Base-by-base conservation (phyloP, 2,888 invertebrate species). In the Andrena minutula region DNA sequence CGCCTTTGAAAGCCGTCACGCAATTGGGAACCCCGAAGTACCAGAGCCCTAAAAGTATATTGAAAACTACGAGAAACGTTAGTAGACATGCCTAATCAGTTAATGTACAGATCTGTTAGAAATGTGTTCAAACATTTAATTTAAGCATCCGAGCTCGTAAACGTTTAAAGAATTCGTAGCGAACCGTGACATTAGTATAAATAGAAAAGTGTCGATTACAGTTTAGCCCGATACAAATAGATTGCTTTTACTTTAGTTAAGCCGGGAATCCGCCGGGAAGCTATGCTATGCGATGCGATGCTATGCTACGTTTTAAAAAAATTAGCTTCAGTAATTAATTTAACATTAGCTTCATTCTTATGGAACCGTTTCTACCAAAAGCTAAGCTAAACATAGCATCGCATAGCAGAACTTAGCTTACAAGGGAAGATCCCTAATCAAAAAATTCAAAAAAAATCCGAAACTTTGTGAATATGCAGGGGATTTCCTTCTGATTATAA, bases 1-100 rank as follows among this genome's bases (percentile, higher is more conserved):
- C 96, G 0, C 96, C 96, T 0, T 91, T 96, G 89, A 95, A 94
- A 88, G 95, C 94, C 3, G 90, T 93, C 58, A 68, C 90, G 35
- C 90, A 92, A 10, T 84, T 92, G 23, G 85, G 87, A 51, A 92
- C 93, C 23, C 91, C 93, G 0, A 93, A 91, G 68, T 87, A 92
- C 80, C 92, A 92, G 32, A 93, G 92, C 77, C 93, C 93, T 10
- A 88, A 91, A 85, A 90, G 88, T 71, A 88, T 90, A 56, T 79
- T 91, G 7, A 93, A 93, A 83, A 84, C 91, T 4, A 26, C 79
- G 3, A 89, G 89, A 72, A 90, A 90, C 76, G 63, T 91, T 10
- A 89, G 84, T 68, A 89, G 90, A 84, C 88, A 88, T 41, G 80
- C 76, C n/a, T 87, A 79, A 73, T 20, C 81, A 28, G 10, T 56